Percentiles rank a stretch among this genome's conserved stretches.
Conservation (phyloP, 2,888 invertebrate genomes). For the Apamea anceps region DNA sequence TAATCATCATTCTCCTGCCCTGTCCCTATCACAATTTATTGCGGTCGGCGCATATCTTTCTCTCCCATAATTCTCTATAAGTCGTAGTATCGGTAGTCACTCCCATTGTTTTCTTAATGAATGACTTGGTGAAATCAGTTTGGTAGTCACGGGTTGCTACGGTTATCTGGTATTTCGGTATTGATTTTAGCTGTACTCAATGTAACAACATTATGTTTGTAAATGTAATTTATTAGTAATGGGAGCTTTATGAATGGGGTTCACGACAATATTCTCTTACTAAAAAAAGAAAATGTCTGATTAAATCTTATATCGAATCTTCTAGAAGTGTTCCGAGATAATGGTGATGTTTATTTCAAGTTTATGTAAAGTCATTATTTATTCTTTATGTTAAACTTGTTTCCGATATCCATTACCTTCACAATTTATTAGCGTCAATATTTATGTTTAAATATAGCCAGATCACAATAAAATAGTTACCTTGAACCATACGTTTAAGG, state of each 20-base stretch:
- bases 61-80: neutral
- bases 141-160: constrained; percentile 28
- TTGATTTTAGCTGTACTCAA: constrained; percentile 21
- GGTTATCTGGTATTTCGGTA: constrained; percentile 19
- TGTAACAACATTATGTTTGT: neutral
- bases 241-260: neutral
- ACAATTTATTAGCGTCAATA: constrained; percentile 23
- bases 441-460: constrained; percentile 5
- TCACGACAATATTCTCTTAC: neutral
- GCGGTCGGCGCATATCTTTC: neutral
- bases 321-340: neutral
- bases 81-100: neutral
- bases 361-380: constrained; percentile 17
- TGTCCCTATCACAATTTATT: neutral
- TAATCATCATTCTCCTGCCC: neutral
- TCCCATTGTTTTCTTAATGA: neutral
- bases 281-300: neutral
- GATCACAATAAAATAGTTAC: neutral
- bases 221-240: neutral
- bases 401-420: constrained; percentile 32
- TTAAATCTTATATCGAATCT: constrained; percentile 6
- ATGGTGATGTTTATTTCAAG: neutral
- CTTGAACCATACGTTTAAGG: too few species aligned
- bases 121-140: constrained; percentile 15
- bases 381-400: constrained; percentile 18